Conservation (phyloP, 2,888 invertebrate genomes). For the Colletes collaris region DNA sequence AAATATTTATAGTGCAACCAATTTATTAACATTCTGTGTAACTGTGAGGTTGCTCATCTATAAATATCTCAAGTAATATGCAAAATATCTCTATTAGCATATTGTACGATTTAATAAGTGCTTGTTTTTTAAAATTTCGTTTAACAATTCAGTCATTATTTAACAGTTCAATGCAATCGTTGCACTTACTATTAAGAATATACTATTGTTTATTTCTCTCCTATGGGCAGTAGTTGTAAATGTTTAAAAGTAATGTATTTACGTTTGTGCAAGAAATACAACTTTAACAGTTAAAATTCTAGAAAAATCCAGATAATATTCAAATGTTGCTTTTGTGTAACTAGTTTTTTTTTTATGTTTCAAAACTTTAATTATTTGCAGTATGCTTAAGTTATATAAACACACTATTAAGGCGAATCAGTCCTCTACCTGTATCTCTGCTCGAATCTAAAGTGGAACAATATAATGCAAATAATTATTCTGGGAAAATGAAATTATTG, state of each 20-base stretch:
- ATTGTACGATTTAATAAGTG: slow-evolving; percentile 11
- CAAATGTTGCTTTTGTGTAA: not conserved
- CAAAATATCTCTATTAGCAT: slow-evolving; percentile 34
- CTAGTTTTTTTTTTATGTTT: not conserved
- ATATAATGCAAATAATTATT: slow-evolving; percentile 22
- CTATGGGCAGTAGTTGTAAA: slow-evolving; percentile 23
- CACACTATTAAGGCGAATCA: not conserved
- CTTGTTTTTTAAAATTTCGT: not conserved
- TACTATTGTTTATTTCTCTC: slow-evolving; percentile 3
- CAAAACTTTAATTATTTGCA: not conserved
- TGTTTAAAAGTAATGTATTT: slow-evolving; percentile 2
- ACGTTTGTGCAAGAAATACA: slow-evolving; percentile 25
- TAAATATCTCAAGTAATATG: slow-evolving; percentile 14
- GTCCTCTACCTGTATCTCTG: not conserved
- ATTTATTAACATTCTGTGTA: slow-evolving; percentile 15
- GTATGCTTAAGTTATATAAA: not conserved
- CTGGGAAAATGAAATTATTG: slow-evolving; percentile 39
- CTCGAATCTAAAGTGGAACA: not conserved
- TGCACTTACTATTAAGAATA: not conserved
- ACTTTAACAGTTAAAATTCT: not conserved
- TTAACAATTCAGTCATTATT: not conserved
- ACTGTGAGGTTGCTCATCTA: not conserved
- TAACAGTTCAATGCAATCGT: not conserved
- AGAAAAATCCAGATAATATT: not conserved
- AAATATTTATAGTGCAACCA: slow-evolving; percentile 3